phyloP scores from a whole-genome alignment of 2,888 invertebrate genomes.

The Hydrotaea diabolus region DNA sequence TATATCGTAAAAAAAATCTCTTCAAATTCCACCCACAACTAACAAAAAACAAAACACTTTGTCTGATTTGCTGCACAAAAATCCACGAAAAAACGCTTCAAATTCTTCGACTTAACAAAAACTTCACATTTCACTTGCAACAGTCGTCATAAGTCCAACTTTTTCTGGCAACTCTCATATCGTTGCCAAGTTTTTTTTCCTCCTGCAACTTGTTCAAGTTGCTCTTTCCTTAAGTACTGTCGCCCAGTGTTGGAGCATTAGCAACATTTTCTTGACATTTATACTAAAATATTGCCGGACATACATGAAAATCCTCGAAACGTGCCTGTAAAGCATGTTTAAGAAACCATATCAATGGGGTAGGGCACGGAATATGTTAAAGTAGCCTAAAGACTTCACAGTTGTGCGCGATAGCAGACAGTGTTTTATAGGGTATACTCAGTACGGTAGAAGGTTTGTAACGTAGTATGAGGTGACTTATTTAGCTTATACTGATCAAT shows the following conservation, averaged over 20 bases:
- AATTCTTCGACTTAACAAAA: background rate
- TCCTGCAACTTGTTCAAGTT: background rate
- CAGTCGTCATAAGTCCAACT: conserved; percentile 5
- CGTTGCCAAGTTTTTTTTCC: conserved; percentile 49
- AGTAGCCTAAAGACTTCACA: background rate
- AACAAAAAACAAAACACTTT: too few species aligned
- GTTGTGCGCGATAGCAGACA: background rate
- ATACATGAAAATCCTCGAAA: conserved; percentile 72
- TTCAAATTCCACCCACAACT: too few species aligned
- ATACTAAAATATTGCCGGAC: conserved; percentile 76
- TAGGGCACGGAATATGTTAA: conserved; percentile 5
- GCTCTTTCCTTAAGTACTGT: background rate
- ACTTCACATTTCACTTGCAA: conserved; percentile 32
- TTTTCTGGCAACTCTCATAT: background rate
- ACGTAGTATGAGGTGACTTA: background rate
- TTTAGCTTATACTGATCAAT: too few species aligned
- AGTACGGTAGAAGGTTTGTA: background rate
- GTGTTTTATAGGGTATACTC: too few species aligned
- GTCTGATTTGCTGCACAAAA: background rate
- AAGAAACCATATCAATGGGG: conserved; percentile 46
- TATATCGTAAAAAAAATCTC: too few species aligned
- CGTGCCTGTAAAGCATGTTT: conserved; percentile 70
- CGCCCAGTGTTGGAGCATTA: conserved; percentile 21
- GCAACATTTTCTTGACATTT: conserved; percentile 69
- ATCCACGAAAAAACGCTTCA: background rate